Conservation (phyloP, 2,797 vertebrate genomes). For the Avahi laniger region DNA sequence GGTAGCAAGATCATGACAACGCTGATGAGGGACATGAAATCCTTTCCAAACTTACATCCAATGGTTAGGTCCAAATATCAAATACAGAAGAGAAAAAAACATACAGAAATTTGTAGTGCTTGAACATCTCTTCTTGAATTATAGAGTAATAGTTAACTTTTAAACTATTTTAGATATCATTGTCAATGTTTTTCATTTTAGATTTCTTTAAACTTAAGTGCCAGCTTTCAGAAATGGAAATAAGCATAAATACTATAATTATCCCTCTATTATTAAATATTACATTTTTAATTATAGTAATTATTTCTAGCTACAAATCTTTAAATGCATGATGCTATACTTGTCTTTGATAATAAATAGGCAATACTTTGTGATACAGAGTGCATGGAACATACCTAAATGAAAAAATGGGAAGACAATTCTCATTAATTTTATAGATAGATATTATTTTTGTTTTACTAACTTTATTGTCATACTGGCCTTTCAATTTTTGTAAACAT, state of each 20-base stretch:
- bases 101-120: neutral
- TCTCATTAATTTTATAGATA: neutral
- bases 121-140: neutral
- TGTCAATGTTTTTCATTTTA: neutral
- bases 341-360: conserved; percentile 38
- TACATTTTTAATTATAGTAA: conserved; percentile 46
- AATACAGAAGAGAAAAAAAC: neutral
- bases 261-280: conserved; percentile 29
- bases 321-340: conserved; percentile 34
- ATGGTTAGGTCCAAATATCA: neutral
- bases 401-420: neutral
- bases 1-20: neutral
- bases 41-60: neutral
- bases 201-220: neutral
- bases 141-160: neutral
- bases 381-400: neutral
- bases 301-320: conserved; percentile 46
- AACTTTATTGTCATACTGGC: neutral
- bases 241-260: conserved; percentile 32
- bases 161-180: conserved; percentile 6
- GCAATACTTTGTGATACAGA: neutral
- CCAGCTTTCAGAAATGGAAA: neutral
- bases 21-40: neutral
- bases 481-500: neutral
- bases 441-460: neutral